Base-by-base conservation (phyloP, 2,113 vertebrate species). In the Reinhardtius hippoglossoides region DNA sequence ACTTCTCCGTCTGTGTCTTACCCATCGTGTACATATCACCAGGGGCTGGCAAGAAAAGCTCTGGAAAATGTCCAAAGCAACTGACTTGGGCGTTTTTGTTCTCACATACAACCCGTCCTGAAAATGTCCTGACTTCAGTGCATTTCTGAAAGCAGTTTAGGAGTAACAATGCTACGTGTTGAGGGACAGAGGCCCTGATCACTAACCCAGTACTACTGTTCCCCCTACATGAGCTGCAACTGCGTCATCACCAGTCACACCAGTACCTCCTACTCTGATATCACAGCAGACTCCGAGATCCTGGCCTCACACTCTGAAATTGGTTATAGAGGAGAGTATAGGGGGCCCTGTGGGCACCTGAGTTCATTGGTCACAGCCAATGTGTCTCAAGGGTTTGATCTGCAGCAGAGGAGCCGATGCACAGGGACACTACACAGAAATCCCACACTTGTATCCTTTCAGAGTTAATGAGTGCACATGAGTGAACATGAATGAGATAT, bases 291-390 rank as follows among this genome's bases (percentile, higher is more conserved):
- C 20, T 68, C 56, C n/a, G 42, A 58, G 54, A 70, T 74, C 50
- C 72, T 84, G 10, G 63, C 31, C 26, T 74, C 44, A 31, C 21
- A 31, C 24, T 65, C 50, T n/a, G 40, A 60, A 78, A 74, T 65
- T 62, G 71, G 9, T 56, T 24, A 63, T 52, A 0, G 14, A 2
- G 46, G 16, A 16, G 16, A 13, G 4, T 50, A 50, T 18, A 18
- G 15, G 55, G 52, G 18, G 0, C 50, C 20, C 14, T 54, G 18
- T 56, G 14, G 74, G 60, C 86, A 86, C 88, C 85, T 83, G 76
- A 63, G 80, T 83, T 90, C 77, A 84, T 18, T 56, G 69, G 57
- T 82, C 79, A 71, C 4, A 52, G 59, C 55, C 61, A n/a, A 2
- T 20, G 21, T 56, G 80, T 80, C 76, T 59, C 10, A 18, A 2